These are phyloP conservation scores for Habroteleia sp. DNA, from an alignment of 2,888 invertebrate species.

Conservation along the genomic window DNA sequence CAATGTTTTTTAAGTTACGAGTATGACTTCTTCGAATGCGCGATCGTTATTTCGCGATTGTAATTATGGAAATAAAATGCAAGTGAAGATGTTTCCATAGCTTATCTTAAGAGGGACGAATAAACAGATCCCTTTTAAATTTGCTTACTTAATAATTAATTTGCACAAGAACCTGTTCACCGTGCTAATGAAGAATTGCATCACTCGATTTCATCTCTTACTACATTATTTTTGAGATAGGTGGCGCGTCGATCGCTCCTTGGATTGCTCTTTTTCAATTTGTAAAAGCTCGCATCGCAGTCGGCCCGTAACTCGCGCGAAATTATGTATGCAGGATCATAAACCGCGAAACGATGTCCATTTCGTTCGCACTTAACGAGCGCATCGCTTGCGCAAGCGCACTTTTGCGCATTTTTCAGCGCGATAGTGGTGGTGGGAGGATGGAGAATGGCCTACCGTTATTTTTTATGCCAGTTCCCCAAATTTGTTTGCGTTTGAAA, in stretches of 20 bases:
- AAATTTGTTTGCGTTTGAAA: slow-evolving; percentile 16
- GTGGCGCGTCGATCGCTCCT: slow-evolving; percentile 23
- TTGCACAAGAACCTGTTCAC: too few relatives aligned
- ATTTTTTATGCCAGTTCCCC: slow-evolving; percentile 22
- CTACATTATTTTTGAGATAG: slow-evolving; percentile 23
- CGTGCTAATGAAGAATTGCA: too few relatives aligned
- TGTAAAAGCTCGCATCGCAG: slow-evolving; percentile 33
- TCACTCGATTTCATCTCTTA: too few relatives aligned
- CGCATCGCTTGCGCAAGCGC: slow-evolving; percentile 28
- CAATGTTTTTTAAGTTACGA: background rate
- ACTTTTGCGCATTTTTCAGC: slow-evolving; percentile 41
- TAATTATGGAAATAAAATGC: too few relatives aligned
- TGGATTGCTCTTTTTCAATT: slow-evolving; percentile 41
- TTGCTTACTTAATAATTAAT: too few relatives aligned
- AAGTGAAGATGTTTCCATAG: too few relatives aligned
- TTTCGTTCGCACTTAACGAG: slow-evolving; percentile 57
- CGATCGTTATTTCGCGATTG: too few relatives aligned
- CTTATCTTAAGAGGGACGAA: too few relatives aligned
- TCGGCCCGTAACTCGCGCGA: slow-evolving; percentile 41
- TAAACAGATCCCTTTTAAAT: too few relatives aligned
- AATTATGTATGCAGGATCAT: slow-evolving; percentile 56
- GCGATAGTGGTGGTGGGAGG: slow-evolving; percentile 17
- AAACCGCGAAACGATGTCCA: slow-evolving; percentile 55
- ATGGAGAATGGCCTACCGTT: slow-evolving; percentile 9
- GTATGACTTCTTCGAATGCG: too few relatives aligned